Base-by-base conservation (phyloP, 35 echinoderm and acorn worm genomes). In the Apostichopus californicus region DNA sequence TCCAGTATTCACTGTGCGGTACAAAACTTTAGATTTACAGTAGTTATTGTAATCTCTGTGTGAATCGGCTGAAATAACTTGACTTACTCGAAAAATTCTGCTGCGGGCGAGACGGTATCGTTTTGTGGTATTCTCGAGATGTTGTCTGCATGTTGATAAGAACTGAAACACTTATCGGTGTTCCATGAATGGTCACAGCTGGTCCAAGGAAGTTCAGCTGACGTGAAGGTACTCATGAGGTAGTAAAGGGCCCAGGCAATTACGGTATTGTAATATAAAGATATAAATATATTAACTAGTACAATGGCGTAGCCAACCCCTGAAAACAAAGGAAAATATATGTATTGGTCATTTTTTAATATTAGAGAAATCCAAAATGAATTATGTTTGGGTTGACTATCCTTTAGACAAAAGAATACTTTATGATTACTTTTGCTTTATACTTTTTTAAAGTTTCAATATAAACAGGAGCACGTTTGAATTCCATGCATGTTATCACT, bases 211-310 rank as follows among this genome's bases (percentile, higher is more conserved):
- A 98, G 93, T 14, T 73, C 73, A 2, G 79, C 61, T 12, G 81
- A 66, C 3, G 93, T 95, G 64, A 98, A 96, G 1, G 96, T 96
- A 9, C 80, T 83, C 24, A 98, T 26, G 18, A 98, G 88, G 70
- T 98, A 98, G 60, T 98, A 98, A 6, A 98, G 58, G 0, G 96
- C 56, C 96, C 96, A 98, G 1, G 96, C 96, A 78, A 96, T 98
- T 56, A 96, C 87, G 14, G 96, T 98, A 78, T 95, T 96, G 84
- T 98, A 98, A 91, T 90, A 98, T 57, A 98, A 96, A 9, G 94
- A 95, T 9, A 95, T 87, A 56, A 90, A 94, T 56, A 96, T 89
- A 81, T 98, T 93, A 6, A 98, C 84, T 6, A 98, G 68, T 65
- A 92, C 83, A 55, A 92, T 95, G 1, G 96, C 94, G 70, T 95